Conservation (phyloP, 2,888 invertebrate genomes). For the Heliconius cydno region DNA sequence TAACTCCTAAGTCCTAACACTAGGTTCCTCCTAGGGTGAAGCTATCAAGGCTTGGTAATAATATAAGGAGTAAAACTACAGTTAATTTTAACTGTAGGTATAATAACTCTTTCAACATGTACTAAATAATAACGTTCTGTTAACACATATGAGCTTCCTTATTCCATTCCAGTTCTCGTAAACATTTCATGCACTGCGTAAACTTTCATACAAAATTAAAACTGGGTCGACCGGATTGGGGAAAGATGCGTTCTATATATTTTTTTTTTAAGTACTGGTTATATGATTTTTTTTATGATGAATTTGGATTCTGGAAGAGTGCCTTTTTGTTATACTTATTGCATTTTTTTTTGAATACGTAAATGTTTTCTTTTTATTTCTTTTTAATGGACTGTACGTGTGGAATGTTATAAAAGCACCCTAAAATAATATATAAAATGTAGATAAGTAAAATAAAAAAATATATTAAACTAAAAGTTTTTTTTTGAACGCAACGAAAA, state of each 20-base stretch:
- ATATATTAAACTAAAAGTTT: too few species aligned
- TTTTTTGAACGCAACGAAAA: too few species aligned
- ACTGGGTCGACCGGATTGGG: slow-evolving; percentile 37
- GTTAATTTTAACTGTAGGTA: slow-evolving; percentile 16
- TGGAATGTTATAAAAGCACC: too few species aligned
- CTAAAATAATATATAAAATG: too few species aligned
- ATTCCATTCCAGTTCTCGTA: slow-evolving; percentile 30
- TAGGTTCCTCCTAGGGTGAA: background rate
- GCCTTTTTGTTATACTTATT: too few species aligned
- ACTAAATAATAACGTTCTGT: slow-evolving; percentile 18
- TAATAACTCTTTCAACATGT: slow-evolving; percentile 13
- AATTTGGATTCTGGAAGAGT: too few species aligned
- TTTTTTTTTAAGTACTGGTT: background rate
- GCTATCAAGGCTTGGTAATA: background rate
- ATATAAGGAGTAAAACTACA: slow-evolving; percentile 2
- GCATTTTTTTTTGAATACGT: too few species aligned
- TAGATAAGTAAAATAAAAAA: too few species aligned
- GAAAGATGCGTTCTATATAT: background rate
- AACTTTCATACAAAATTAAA: slow-evolving; percentile 35
- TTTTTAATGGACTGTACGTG: too few species aligned
- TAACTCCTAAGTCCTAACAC: background rate
- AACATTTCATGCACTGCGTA: slow-evolving; percentile 35
- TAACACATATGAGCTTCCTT: slow-evolving; percentile 33
- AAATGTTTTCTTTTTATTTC: too few species aligned
- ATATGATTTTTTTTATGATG: too few species aligned